Evolutionary conservation across 2,888 invertebrate species (phyloP).

Genomic region (Parapristionchus giblindavisi): DNA sequence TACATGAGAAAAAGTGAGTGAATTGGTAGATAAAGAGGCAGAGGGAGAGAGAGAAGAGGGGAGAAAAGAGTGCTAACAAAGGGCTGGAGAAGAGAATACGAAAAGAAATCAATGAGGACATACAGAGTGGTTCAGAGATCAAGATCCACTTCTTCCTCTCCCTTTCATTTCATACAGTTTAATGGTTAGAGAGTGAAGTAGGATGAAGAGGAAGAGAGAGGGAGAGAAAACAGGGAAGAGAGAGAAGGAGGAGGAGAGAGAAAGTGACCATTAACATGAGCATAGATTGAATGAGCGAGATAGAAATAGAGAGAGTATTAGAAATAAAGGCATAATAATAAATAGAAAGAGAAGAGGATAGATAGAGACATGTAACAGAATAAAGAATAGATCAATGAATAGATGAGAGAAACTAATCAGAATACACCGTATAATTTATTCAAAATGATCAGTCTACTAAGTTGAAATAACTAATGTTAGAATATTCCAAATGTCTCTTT

Average conservation of each 20-base stretch:
- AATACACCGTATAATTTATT: no score
- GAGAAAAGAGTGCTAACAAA: background rate
- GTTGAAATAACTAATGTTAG: no score
- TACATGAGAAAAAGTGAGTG: no score
- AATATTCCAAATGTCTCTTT: no score
- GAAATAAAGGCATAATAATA: background rate
- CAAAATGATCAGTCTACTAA: no score
- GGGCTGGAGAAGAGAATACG: constrained; percentile 1
- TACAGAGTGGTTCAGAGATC: constrained; percentile 3
- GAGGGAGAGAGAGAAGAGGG: constrained; percentile 5
- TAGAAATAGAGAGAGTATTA: background rate
- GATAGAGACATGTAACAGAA: constrained; percentile 12
- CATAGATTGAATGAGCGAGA: constrained; percentile 18
- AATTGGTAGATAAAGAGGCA: background rate
- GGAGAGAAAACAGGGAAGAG: constrained; percentile 22
- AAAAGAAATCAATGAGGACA: background rate
- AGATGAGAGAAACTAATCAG: no score
- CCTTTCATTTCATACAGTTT: no score
- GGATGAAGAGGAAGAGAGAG: constrained; percentile 4
- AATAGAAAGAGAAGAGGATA: constrained; percentile 14
- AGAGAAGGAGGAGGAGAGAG: constrained; percentile 4
- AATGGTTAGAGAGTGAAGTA: no score
- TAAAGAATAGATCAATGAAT: background rate
- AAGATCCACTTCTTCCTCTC: no score
- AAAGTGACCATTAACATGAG: background rate